phyloP scores from a whole-genome alignment of 2,888 invertebrate genomes.

The Leptopilina drosophilae region DNA sequence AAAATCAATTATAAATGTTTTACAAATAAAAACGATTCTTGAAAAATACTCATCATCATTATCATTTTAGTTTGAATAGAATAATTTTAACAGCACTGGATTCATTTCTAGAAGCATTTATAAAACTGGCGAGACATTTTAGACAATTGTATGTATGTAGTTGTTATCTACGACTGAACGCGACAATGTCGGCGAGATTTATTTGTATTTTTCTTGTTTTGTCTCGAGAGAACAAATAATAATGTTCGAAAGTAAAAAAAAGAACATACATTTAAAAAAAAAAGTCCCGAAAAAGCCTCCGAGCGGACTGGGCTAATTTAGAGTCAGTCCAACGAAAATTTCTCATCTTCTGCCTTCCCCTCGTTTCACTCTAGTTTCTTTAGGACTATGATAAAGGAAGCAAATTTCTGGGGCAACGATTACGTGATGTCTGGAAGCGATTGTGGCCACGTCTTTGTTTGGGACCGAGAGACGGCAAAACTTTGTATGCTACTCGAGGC shows the following conservation, averaged over 20 bases:
- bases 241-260: slow-evolving; percentile 56
- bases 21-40: too few relatives aligned
- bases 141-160: background rate
- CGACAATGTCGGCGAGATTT: slow-evolving; percentile 43
- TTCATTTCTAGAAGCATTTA: background rate
- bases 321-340: slow-evolving; percentile 67
- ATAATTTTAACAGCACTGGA: slow-evolving; percentile 7
- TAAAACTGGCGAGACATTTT: background rate
- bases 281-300: slow-evolving; percentile 72
- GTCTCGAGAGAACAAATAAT: slow-evolving; percentile 1
- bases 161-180: slow-evolving; percentile 49
- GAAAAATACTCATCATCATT: background rate
- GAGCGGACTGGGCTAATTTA: slow-evolving; percentile 73
- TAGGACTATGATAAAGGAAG: slow-evolving; percentile 91
- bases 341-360: slow-evolving; percentile 71
- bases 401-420: slow-evolving; percentile 89
- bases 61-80: background rate
- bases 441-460: slow-evolving; percentile 91
- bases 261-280: slow-evolving; percentile 52
- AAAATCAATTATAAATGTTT: too few relatives aligned
- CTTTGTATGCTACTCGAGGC: slow-evolving; percentile 87
- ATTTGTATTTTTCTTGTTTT: slow-evolving; percentile 41
- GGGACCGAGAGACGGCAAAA: slow-evolving; percentile 85
- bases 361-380: slow-evolving; percentile 77
- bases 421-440: slow-evolving; percentile 93